These are phyloP conservation scores for Herminia tarsipennalis DNA, from an alignment of 2,888 invertebrate genomes.

Conservation along the genomic window DNA sequence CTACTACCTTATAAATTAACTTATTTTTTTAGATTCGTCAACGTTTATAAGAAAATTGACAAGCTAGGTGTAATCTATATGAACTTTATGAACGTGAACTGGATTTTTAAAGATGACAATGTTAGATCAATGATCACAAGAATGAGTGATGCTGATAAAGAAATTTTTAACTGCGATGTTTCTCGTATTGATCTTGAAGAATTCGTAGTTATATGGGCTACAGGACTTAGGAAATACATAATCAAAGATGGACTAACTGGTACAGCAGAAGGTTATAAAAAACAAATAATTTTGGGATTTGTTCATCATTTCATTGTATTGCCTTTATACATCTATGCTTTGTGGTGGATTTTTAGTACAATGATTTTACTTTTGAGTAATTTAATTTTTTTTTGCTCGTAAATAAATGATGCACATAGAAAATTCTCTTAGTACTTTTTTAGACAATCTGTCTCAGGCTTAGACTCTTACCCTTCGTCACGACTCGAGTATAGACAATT, in stretches of 20 bases:
- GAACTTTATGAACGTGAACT: constrained; percentile 18
- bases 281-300: background rate
- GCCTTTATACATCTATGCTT: background rate
- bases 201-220: background rate
- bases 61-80: constrained; percentile 12
- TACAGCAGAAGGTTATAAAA: background rate
- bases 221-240: background rate
- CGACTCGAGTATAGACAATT: too few species aligned
- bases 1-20: background rate
- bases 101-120: constrained; percentile 16
- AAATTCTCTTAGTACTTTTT: too few species aligned
- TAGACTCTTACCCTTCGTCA: too few species aligned
- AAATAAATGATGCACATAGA: too few species aligned
- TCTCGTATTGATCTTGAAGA: constrained; percentile 14
- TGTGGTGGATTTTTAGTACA: too few species aligned
- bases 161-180: constrained; percentile 33
- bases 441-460: too few species aligned
- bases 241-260: constrained; percentile 1
- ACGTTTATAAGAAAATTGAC: constrained; percentile 23
- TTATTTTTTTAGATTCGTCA: constrained; percentile 8
- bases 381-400: too few species aligned
- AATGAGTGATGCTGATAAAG: constrained; percentile 27
- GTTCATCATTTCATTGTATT: background rate
- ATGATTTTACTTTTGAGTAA: too few species aligned
- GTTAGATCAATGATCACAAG: background rate